These are phyloP conservation scores for Lophius americanus DNA, from an alignment of 2,797 vertebrate genomes.

Conservation along the genomic window DNA sequence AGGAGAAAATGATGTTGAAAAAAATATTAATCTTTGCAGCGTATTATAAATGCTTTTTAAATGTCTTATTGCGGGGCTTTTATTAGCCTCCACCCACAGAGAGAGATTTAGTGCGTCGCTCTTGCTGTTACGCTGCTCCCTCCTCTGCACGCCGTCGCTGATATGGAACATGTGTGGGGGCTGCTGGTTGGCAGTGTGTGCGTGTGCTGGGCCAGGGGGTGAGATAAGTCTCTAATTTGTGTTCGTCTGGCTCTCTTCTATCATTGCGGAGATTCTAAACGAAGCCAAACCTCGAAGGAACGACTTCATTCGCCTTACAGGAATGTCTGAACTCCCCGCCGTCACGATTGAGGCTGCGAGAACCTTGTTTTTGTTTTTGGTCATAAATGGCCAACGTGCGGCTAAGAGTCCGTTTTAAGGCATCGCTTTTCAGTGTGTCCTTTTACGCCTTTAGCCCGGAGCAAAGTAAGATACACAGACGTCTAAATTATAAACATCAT, in stretches of 20 bases:
- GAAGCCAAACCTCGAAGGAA: too few species aligned
- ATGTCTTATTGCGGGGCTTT: conserved; percentile 22
- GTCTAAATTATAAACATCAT: conserved; percentile 28
- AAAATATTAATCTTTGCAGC: too few species aligned
- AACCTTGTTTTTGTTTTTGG: conserved; percentile 35
- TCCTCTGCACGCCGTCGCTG: conserved; percentile 46
- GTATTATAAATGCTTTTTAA: too few species aligned
- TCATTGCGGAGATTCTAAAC: not conserved
- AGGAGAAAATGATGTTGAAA: too few species aligned
- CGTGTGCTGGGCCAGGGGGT: not conserved
- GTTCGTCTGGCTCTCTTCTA: not conserved
- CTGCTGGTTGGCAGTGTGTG: conserved; percentile 10
- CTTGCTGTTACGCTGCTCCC: conserved; percentile 58
- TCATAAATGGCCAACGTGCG: conserved; percentile 32
- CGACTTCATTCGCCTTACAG: not conserved
- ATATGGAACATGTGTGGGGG: conserved; percentile 21
- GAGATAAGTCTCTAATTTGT: not conserved
- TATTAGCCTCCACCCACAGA: conserved; percentile 58
- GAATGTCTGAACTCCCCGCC: conserved; percentile 2
- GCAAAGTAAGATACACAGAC: conserved; percentile 27
- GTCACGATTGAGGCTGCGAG: conserved; percentile 7
- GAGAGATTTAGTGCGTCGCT: conserved; percentile 71
- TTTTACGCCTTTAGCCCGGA: conserved; percentile 47
- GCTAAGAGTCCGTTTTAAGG: conserved; percentile 5
- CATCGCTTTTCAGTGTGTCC: conserved; percentile 20